These are phyloP conservation scores for Drosophila prostipennis DNA, from an alignment of 2,888 invertebrate species.

Conservation along the genomic window DNA sequence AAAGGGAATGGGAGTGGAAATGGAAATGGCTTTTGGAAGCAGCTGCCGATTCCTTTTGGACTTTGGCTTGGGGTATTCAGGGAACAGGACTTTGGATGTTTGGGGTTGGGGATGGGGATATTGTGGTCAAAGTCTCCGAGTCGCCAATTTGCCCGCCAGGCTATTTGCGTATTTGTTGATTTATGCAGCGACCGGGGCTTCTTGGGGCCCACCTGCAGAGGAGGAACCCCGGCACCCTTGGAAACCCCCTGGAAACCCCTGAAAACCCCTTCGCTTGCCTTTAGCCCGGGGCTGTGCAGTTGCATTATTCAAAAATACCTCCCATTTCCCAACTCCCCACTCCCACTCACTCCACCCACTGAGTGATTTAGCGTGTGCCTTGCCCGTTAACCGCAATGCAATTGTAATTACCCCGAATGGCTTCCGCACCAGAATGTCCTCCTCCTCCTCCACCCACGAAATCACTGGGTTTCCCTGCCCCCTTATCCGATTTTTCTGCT, in stretches of 20 bases:
- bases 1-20: slow-evolving; percentile 17
- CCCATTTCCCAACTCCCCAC: background rate
- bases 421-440: slow-evolving; percentile 52
- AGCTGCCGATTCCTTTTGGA: slow-evolving; percentile 40
- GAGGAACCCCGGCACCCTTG: background rate
- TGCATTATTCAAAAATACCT: slow-evolving; percentile 69
- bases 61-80: slow-evolving; percentile 11
- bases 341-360: slow-evolving; percentile 14
- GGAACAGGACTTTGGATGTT: too few relatives aligned
- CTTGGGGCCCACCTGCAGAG: slow-evolving; percentile 49
- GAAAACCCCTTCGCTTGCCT: background rate
- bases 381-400: slow-evolving; percentile 77
- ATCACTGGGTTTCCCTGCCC: background rate
- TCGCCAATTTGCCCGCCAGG: slow-evolving; percentile 52
- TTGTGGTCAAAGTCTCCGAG: slow-evolving; percentile 43
- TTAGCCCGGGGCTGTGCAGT: slow-evolving; percentile 39
- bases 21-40: slow-evolving; percentile 21
- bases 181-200: slow-evolving; percentile 61
- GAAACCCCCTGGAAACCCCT: background rate
- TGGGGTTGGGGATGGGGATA: slow-evolving; percentile 1
- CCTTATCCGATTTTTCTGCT: slow-evolving; percentile 22
- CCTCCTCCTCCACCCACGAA: background rate
- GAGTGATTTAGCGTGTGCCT: slow-evolving; percentile 73
- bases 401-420: slow-evolving; percentile 77
- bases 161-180: slow-evolving; percentile 74